Evolutionary conservation across 1,140 invertebrate genomes (phyloP).

Genomic region (Diabrotica virgifera): DNA sequence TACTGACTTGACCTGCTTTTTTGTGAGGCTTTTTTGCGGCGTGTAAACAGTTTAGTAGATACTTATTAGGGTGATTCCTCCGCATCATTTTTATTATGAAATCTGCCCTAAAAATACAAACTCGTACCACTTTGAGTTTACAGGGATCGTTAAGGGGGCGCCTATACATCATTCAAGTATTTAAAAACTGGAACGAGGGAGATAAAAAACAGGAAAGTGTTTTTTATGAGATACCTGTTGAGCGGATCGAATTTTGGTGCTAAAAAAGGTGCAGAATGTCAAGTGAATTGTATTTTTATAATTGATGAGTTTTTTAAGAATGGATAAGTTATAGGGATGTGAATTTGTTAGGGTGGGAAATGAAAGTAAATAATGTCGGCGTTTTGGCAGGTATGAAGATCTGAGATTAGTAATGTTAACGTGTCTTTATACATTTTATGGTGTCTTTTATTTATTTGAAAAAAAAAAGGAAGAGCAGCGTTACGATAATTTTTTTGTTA

Average conservation of each 20-base stretch:
- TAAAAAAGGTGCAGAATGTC: slow-evolving; percentile 17
- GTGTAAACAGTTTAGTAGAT: slow-evolving; percentile 19
- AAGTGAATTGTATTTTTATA: slow-evolving; percentile 10
- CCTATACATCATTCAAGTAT: not conserved
- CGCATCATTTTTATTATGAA: slow-evolving; percentile 9
- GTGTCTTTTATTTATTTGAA: too few species aligned
- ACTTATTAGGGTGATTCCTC: slow-evolving; percentile 18
- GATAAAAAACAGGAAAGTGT: slow-evolving; percentile 5
- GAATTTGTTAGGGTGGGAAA: not conserved
- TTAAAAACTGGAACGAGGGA: slow-evolving; percentile 4
- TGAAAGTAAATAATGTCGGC: too few species aligned
- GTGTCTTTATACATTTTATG: too few species aligned
- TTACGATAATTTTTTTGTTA: too few species aligned
- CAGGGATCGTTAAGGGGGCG: not conserved
- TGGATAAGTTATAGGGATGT: not conserved
- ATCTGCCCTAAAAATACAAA: slow-evolving; percentile 16
- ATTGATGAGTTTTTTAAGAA: slow-evolving; percentile 13
- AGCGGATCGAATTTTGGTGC: slow-evolving; percentile 13
- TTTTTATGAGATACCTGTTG: slow-evolving; percentile 19
- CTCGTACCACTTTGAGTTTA: slow-evolving; percentile 8
- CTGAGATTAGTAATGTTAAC: too few species aligned
- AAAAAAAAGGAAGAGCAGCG: too few species aligned
- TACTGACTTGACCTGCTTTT: slow-evolving; percentile 13
- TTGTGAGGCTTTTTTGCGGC: slow-evolving; percentile 14
- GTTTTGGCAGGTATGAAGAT: too few species aligned